These are phyloP conservation scores for Ctenicera cuprea DNA, from an alignment of 2,888 invertebrate species.

Conservation along the genomic window DNA sequence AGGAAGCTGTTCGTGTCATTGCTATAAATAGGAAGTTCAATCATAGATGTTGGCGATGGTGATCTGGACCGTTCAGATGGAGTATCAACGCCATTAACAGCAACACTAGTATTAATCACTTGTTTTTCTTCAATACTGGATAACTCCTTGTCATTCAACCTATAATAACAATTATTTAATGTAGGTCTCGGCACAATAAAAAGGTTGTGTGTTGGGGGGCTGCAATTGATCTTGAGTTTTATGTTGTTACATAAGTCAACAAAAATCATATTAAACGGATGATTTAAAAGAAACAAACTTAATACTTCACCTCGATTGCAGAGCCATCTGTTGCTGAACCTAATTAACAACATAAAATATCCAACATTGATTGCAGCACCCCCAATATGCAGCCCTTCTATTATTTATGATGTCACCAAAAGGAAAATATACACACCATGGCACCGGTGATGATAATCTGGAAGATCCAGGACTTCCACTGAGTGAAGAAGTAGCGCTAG, in stretches of 20 bases:
- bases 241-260: too few species aligned
- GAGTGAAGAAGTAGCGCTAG: slow-evolving; percentile 73
- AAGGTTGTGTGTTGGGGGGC: too few species aligned
- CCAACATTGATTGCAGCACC: too few species aligned
- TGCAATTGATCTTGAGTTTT: too few species aligned
- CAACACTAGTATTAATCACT: slow-evolving; percentile 37
- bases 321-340: too few species aligned
- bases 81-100: slow-evolving; percentile 67
- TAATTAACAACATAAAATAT: too few species aligned
- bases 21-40: slow-evolving; percentile 66
- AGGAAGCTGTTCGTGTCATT: slow-evolving; percentile 60
- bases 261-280: too few species aligned
- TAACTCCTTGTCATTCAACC: slow-evolving; percentile 67
- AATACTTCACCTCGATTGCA: too few species aligned
- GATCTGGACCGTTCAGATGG: slow-evolving; percentile 66
- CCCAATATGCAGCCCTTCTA: too few species aligned
- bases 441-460: slow-evolving; percentile 68
- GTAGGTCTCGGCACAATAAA: slow-evolving; percentile 51
- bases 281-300: too few species aligned
- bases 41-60: slow-evolving; percentile 65
- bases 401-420: too few species aligned
- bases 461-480: slow-evolving; percentile 66
- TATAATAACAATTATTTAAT: slow-evolving; percentile 50
- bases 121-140: slow-evolving; percentile 64
- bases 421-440: slow-evolving; percentile 60